Percentiles rank a stretch among this genome's conserved stretches.
Evolutionary conservation across 1,140 invertebrate genomes (phyloP).

Genomic region (Bicyclus anynana): DNA sequence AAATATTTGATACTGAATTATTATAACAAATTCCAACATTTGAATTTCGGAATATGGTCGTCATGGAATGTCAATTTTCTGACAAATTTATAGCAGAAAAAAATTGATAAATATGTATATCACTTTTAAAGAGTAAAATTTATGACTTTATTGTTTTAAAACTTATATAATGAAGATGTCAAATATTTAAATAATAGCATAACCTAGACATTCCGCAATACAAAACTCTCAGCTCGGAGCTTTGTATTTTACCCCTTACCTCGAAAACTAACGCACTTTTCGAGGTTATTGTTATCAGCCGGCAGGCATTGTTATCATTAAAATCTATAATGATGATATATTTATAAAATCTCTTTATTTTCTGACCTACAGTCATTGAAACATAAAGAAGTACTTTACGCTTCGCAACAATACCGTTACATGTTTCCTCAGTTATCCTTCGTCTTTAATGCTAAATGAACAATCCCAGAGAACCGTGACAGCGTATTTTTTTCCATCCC

Average conservation of each 20-base stretch:
- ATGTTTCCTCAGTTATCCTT: too few species aligned
- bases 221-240: too few species aligned
- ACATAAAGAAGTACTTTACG: too few species aligned
- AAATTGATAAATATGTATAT: neutral
- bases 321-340: too few species aligned
- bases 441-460: neutral
- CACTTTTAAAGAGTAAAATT: neutral
- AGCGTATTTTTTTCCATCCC: slow-evolving; percentile 49
- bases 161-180: neutral
- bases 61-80: neutral
- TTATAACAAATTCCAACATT: neutral
- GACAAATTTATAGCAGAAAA: neutral
- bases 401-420: too few species aligned
- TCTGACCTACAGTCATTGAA: too few species aligned
- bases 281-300: too few species aligned
- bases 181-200: neutral
- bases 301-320: too few species aligned
- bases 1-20: neutral
- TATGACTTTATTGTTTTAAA: neutral
- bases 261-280: too few species aligned
- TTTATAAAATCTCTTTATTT: too few species aligned
- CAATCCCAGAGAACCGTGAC: slow-evolving; percentile 44
- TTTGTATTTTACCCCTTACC: too few species aligned
- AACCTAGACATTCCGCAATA: neutral
- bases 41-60: too few species aligned